phyloP scores from a whole-genome alignment of 2,888 invertebrate species.

The Monoplex corrugatus region DNA sequence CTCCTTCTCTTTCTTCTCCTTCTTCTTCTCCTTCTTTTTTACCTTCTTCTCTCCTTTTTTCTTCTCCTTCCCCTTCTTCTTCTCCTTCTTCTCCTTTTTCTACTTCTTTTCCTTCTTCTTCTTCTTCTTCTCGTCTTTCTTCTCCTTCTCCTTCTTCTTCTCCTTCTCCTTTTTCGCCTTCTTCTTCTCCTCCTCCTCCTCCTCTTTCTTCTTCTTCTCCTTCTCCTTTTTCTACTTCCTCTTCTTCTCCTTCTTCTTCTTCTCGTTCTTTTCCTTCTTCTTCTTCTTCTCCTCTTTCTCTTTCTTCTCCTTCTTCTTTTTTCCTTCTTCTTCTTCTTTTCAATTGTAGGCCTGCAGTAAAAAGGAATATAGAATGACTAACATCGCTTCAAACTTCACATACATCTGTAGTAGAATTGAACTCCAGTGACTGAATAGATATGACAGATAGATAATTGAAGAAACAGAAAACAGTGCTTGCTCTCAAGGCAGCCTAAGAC shows the following conservation, averaged over 20 bases:
- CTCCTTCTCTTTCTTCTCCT: not conserved
- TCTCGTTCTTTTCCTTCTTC: not conserved
- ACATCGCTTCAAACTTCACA: too few relatives aligned
- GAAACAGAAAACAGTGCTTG: too few relatives aligned
- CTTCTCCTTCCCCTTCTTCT: not conserved
- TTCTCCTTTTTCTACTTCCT: not conserved
- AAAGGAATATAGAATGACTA: too few relatives aligned
- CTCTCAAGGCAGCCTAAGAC: too few relatives aligned
- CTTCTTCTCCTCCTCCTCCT: not conserved
- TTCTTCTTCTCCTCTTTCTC: not conserved
- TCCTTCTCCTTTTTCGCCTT: not conserved
- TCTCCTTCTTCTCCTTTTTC: not conserved
- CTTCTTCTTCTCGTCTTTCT: not conserved
- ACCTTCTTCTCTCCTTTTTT: not conserved
- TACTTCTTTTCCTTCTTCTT: not conserved
- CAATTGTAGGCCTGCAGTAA: too few relatives aligned
- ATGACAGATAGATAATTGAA: too few relatives aligned
- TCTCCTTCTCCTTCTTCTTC: not conserved
- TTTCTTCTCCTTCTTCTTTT: not conserved
- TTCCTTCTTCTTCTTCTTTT: not conserved
- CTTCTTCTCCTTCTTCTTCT: not conserved
- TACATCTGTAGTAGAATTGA: not conserved
- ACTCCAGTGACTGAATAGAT: too few relatives aligned
- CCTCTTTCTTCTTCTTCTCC: rapidly evolving
- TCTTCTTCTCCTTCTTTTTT: not conserved